These are phyloP conservation scores for Brachionus asplanchnoidis DNA, from an alignment of 1,140 invertebrate genomes.

Conservation along the genomic window DNA sequence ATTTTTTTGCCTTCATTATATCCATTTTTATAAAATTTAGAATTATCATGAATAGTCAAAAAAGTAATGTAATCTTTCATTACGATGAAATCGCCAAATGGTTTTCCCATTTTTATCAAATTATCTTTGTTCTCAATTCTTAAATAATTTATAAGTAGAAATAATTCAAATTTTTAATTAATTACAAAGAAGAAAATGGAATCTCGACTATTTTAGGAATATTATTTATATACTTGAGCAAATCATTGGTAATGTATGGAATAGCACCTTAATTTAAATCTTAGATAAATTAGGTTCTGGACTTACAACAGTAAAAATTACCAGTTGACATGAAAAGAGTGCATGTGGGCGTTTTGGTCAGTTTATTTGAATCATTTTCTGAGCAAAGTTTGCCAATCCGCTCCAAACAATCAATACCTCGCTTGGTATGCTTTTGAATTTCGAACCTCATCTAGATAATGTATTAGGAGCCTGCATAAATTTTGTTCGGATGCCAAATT, in stretches of 20 bases:
- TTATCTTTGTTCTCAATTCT: constrained; percentile 27
- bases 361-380: background rate
- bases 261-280: background rate
- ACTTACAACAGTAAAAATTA: background rate
- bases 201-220: constrained; percentile 2
- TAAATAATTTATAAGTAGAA: background rate
- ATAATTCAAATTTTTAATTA: background rate
- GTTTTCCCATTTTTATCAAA: constrained; percentile 1
- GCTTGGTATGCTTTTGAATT: constrained; percentile 31
- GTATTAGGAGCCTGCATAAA: background rate
- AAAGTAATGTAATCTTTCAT: constrained; percentile 28
- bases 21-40: background rate
- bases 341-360: background rate
- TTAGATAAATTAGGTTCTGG: background rate
- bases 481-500: constrained; percentile 25
- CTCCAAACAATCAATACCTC: constrained; percentile 40
- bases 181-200: constrained; percentile 16
- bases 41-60: constrained; percentile 23
- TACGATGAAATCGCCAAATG: background rate
- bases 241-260: constrained; percentile 36
- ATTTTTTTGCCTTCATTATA: constrained; percentile 36
- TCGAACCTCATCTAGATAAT: constrained; percentile 27
- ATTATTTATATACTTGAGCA: background rate
- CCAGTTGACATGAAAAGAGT: constrained; percentile 33
- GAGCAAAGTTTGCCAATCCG: background rate